Percentiles rank a stretch among this genome's conserved stretches.
These are phyloP conservation scores for Malaclemys terrapin DNA, from an alignment of 2,113 vertebrate genomes.

Conservation along the genomic window DNA sequence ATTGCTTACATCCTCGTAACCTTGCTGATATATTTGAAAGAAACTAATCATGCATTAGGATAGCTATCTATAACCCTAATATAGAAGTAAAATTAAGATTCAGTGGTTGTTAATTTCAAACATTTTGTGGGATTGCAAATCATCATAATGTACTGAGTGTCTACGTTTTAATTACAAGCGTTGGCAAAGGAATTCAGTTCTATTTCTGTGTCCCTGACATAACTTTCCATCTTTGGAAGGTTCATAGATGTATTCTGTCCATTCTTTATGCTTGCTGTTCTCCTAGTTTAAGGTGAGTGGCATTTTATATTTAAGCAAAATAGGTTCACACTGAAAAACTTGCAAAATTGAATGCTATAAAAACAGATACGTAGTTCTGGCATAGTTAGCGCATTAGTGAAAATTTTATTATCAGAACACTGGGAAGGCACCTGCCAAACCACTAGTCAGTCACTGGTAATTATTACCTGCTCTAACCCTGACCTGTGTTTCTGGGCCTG, in stretches of 20 bases:
- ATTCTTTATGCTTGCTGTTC: constrained; percentile 9
- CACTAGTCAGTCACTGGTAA: background rate
- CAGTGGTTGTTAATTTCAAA: constrained; percentile 70
- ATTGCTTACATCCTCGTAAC: constrained; percentile 18
- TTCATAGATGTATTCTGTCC: constrained; percentile 10
- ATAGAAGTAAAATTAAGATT: constrained; percentile 55
- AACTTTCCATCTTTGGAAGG: constrained; percentile 43
- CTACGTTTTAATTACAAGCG: constrained; percentile 56
- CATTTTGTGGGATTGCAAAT: constrained; percentile 42
- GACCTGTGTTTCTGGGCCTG: background rate
- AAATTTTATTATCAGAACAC: background rate
- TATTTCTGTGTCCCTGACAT: constrained; percentile 10
- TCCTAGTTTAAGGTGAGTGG: constrained; percentile 24
- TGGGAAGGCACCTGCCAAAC: background rate
- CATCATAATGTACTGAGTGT: constrained; percentile 22
- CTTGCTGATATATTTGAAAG: constrained; percentile 46
- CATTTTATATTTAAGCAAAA: constrained; percentile 1
- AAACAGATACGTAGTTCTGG: background rate
- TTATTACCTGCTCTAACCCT: no score
- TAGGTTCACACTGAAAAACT: background rate
- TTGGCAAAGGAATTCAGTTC: constrained; percentile 34
- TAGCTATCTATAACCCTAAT: constrained; percentile 23
- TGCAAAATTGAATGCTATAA: background rate
- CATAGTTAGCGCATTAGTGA: background rate
- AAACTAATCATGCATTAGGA: background rate